Evolutionary conservation across 2,113 vertebrate genomes (phyloP).

Genomic region (Junco hyemalis): DNA sequence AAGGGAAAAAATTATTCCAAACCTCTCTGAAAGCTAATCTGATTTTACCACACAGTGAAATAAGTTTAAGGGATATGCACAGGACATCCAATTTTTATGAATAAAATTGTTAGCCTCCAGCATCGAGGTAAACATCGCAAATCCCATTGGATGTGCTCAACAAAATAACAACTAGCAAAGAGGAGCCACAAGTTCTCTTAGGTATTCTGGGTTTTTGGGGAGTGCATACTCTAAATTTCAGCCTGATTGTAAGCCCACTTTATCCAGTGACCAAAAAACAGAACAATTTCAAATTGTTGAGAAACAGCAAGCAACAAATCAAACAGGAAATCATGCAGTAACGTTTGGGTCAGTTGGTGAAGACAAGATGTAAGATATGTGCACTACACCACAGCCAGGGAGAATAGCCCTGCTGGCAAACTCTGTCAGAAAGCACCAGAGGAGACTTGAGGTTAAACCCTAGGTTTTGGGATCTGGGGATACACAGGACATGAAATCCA

Average conservation of each 20-base stretch:
- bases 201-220: neutral
- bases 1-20: neutral
- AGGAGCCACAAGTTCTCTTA: neutral
- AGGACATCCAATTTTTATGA: neutral
- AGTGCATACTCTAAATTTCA: neutral
- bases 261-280: neutral
- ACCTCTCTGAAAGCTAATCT: neutral
- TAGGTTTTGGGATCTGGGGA: neutral
- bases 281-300: neutral
- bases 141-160: neutral
- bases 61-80: neutral
- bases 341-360: neutral
- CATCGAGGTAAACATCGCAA: neutral
- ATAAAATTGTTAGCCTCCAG: neutral
- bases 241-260: neutral
- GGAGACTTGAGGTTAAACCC: neutral
- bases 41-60: neutral
- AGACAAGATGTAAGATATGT: neutral
- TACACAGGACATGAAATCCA: no score
- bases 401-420: neutral
- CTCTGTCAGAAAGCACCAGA: neutral
- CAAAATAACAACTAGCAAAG: neutral
- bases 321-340: neutral
- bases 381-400: no score
- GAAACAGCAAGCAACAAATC: neutral